Conservation (phyloP, 2,797 vertebrate genomes). For the Scyliorhinus canicula region DNA sequence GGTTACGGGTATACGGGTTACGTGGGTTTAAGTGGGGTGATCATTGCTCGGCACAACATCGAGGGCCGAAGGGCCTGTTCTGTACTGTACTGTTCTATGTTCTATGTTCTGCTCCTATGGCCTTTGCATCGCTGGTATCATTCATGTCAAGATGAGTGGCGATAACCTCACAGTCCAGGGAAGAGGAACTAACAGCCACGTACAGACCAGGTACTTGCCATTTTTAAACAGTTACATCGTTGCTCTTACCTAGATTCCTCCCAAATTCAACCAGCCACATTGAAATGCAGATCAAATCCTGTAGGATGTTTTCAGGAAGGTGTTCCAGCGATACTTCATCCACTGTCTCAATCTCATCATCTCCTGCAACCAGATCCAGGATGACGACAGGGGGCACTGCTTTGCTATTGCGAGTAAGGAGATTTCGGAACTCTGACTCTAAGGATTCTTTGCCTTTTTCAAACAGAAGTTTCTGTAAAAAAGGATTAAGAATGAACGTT, state of each 20-base stretch:
- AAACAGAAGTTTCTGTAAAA: constrained; percentile 81
- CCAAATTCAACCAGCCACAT: constrained; percentile 93
- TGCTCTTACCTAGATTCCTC: constrained; percentile 83
- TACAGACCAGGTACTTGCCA: neutral
- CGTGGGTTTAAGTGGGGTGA: too few relatives aligned
- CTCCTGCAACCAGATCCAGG: constrained; percentile 78
- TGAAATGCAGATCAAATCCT: constrained; percentile 83
- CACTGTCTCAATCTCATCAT: constrained; percentile 84
- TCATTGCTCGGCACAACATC: too few relatives aligned
- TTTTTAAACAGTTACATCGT: neutral
- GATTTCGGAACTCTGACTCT: constrained; percentile 83
- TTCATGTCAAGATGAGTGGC: neutral
- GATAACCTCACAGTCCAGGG: neutral
- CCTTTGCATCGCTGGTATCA: neutral
- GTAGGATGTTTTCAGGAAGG: constrained; percentile 78
- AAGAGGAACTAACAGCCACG: neutral
- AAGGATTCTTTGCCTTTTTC: constrained; percentile 90
- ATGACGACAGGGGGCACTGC: constrained; percentile 86
- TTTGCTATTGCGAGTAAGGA: constrained; percentile 86
- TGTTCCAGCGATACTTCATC: constrained; percentile 84
- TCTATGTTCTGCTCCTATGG: too few relatives aligned
- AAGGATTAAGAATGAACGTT: neutral
- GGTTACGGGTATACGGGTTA: too few relatives aligned
- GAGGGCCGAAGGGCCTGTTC: too few relatives aligned
- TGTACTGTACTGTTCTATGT: too few relatives aligned